Evolutionary conservation across 2,113 vertebrate species (phyloP), one percentile per base, ranked within the genome.

Genomic region (Mystacornis crossleyi): DNA sequence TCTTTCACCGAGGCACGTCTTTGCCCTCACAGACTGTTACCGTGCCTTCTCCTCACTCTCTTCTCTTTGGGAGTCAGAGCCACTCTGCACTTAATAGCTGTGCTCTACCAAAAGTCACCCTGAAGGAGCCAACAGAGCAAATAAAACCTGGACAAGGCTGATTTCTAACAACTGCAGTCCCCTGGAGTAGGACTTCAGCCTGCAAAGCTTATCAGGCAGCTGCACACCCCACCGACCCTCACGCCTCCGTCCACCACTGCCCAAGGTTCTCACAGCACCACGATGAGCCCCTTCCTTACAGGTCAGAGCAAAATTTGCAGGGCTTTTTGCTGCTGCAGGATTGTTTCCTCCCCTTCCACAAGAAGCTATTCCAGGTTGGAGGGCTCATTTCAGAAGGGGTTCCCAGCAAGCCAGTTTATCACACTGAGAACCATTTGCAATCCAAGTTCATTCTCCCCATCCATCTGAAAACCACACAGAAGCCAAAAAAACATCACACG

Each of bases 241-340:
- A 14, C 53, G 13, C 7, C 33, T 72, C 66, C 4, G 7, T 40
- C 55, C 67, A n/a, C 3, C n/a, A 3, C 7, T 9, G 33, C 54
- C 57, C 10, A 0, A 10, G 70, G 18, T 3, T 16, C 83, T n/a
- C 3, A 0, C 47, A 47, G 53, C 64, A 55, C 40, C 58, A 25
- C 8, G 2, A 24, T 0, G 0, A 65, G 19, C 6, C 61, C 28
- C 7, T 0, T 89, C 77, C 69, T 40, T 2, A 7, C 34, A 23
- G 29, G 16, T 33, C 54, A 34, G 6, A 2, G 24, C 25, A 62
- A 15, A 45, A 47, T 5, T 0, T 13, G 11, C 70, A 81, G 61
- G 43, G 61, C 3, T 47, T 67, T 89, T 29, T 1, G 1, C 55
- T 79, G 60, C 42, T 81, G 36, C 18, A 57, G 16, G 29, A 19